These are phyloP conservation scores for Unio pictorum DNA, from an alignment of 2,888 invertebrate species.

Conservation along the genomic window DNA sequence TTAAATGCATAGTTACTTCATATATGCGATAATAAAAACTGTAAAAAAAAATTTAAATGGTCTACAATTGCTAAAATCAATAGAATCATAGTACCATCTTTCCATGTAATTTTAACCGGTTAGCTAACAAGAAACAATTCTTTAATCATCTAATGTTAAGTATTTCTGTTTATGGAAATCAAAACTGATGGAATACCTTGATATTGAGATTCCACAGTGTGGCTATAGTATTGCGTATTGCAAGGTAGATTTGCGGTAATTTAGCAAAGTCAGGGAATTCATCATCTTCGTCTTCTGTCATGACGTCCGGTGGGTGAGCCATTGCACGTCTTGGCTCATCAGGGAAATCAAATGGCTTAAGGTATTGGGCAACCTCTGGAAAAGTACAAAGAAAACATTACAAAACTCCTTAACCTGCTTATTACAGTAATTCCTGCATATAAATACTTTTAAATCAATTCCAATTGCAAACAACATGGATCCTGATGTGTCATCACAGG, in stretches of 20 bases:
- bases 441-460: no score
- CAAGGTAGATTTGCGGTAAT: slow-evolving; percentile 67
- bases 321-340: slow-evolving; percentile 59
- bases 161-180: not conserved
- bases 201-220: slow-evolving; percentile 71
- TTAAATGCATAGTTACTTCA: no score
- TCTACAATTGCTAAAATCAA: no score
- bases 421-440: not conserved
- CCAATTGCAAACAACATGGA: no score
- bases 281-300: slow-evolving; percentile 69
- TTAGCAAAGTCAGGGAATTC: slow-evolving; percentile 68
- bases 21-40: no score
- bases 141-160: not conserved
- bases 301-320: slow-evolving; percentile 68
- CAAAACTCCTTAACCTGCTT: not conserved
- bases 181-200: slow-evolving; percentile 52
- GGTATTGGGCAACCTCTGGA: slow-evolving; percentile 49
- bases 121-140: not conserved
- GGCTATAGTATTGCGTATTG: slow-evolving; percentile 71
- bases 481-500: no score
- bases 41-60: no score
- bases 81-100: not conserved
- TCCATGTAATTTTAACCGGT: not conserved
- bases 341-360: slow-evolving; percentile 62
- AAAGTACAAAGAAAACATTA: not conserved